Evolutionary conservation across 2,888 invertebrate genomes (phyloP).

Genomic region (Callosobruchus maculatus): DNA sequence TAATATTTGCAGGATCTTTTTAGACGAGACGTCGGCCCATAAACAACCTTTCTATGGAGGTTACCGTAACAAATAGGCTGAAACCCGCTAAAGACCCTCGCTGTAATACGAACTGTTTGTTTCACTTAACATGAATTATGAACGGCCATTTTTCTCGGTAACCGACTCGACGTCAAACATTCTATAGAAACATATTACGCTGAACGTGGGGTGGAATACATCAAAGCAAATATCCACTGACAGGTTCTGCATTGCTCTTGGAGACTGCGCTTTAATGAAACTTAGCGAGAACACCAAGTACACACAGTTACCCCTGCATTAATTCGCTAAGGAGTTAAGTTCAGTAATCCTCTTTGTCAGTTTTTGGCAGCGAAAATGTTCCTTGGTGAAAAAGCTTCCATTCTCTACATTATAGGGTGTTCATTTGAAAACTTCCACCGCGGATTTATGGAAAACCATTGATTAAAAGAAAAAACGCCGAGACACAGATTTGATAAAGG

Average conservation of each 20-base stretch:
- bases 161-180: background rate
- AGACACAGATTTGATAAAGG: no score
- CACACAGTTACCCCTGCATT: background rate
- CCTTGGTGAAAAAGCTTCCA: no score
- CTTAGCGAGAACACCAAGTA: background rate
- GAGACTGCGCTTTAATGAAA: background rate
- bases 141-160: background rate
- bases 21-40: no score
- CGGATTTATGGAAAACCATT: no score
- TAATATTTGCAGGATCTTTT: no score
- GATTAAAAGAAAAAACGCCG: no score
- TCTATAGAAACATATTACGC: background rate
- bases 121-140: background rate
- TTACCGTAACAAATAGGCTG: background rate
- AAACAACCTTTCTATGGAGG: background rate
- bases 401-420: no score
- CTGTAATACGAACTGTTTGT: background rate
- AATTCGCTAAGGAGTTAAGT: background rate
- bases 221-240: background rate
- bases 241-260: background rate
- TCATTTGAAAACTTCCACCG: no score
- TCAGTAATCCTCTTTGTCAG: background rate
- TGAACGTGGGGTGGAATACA: background rate
- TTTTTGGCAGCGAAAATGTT: background rate
- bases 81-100: background rate